These are phyloP conservation scores for Ganaspis brasiliensis DNA, from an alignment of 2,888 invertebrate species.

Conservation along the genomic window DNA sequence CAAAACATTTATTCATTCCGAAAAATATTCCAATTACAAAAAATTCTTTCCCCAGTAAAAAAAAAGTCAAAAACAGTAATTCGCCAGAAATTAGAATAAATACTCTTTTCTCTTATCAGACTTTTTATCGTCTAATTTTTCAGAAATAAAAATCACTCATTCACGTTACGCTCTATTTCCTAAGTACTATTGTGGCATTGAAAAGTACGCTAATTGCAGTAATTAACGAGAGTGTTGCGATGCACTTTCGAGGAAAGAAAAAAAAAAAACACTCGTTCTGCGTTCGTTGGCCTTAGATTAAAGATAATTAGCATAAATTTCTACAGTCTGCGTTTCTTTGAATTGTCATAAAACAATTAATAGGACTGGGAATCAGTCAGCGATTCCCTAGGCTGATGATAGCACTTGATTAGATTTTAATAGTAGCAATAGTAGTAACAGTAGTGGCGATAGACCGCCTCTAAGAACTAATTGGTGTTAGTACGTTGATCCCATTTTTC, in stretches of 20 bases:
- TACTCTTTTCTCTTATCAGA: too few species aligned
- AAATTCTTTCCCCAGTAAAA: too few species aligned
- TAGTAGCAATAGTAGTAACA: constrained; percentile 70
- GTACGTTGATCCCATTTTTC: constrained; percentile 80
- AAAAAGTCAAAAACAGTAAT: too few species aligned
- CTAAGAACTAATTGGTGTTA: constrained; percentile 80
- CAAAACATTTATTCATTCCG: too few species aligned
- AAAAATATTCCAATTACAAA: too few species aligned
- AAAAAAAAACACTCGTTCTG: constrained; percentile 5
- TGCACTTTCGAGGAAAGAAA: constrained; percentile 10
- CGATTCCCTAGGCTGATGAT: constrained; percentile 25
- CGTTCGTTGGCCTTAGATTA: constrained; percentile 33
- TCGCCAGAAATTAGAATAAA: too few species aligned
- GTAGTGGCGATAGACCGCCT: constrained; percentile 76
- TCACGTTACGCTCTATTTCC: neutral
- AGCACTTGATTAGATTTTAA: constrained; percentile 40
- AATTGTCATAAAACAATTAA: constrained; percentile 34
- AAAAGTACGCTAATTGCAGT: constrained; percentile 31
- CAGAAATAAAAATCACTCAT: constrained; percentile 1
- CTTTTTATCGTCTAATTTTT: neutral
- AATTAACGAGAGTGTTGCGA: constrained; percentile 31
- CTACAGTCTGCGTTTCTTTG: constrained; percentile 20
- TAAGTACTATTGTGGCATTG: constrained; percentile 25
- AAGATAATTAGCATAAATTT: constrained; percentile 28
- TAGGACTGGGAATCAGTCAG: neutral